Base-by-base conservation (phyloP, 2,888 invertebrate species). In the Branchinecta sandiegonensis region DNA sequence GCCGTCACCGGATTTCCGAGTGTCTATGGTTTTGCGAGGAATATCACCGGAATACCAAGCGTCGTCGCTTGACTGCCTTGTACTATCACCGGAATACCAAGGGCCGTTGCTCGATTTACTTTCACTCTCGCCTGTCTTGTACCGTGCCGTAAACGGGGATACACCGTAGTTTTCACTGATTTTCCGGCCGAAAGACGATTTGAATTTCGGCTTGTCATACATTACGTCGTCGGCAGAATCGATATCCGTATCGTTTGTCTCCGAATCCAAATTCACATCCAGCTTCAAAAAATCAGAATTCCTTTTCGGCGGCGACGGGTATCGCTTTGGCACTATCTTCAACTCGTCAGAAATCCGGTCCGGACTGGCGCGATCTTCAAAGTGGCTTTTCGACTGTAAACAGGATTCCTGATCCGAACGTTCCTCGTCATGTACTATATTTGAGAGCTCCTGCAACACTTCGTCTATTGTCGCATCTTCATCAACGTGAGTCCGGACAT, bases 321-420 rank as follows among this genome's bases (percentile, higher is more conserved):
- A 56, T 56, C 63, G n/a, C 23, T n/a, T 56, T 23, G 63, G 63
- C 63, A 56, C 63, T 17, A 56, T 56, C 23, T 56, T 56, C 23
- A 56, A 56, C 23, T 56, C 63, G 23, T 56, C 63, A 17, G 63
- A 56, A 17, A 17, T 23, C 23, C 63, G n/a, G 11, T 56, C 63
- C 12, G 63, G 63, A 10, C 63, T 56, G n/a, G 63, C 63, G 10
- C 63, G 63, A 56, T 56, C 63, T 56, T 56, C 63, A 56, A 56
- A 56, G 14, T 23, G 63, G 10, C 10, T 56, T 56, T 56, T 23
- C 8, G n/a, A n/a, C 23, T 56, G n/a, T 10, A 9, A 17, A 17
- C 23, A 11, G 2, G 63, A 56, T n/a, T 23, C 23, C n/a, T 56
- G n/a, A 17, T 56, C 63, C n/a, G 63, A 56, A 37, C 37, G 37